Evolutionary conservation across 2,797 vertebrate species (phyloP), one percentile per base, ranked within the genome.

Genomic region (Heterohyrax brucei): DNA sequence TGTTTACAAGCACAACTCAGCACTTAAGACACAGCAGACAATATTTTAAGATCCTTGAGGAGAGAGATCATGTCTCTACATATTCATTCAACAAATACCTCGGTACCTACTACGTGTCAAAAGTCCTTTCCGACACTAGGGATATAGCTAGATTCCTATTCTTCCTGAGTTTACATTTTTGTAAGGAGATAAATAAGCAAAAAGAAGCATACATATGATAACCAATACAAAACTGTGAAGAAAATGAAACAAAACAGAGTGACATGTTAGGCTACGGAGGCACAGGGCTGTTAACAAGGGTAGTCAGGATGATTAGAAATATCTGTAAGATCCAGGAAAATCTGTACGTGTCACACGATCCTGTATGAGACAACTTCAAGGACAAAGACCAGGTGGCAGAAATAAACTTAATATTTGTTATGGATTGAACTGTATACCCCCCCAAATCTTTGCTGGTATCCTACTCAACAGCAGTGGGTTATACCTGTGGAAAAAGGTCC

Each of bases 11-110:
- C 10, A 56, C 14, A 46, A 26, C n/a, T 77, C 64, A 76, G 5
- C 13, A 73, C 33, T 26, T n/a, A 30, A 87, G 39, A 73, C 50
- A 59, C 68, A 77, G 24, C 26, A 56, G 87, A 77, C 91, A 73
- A 89, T 80, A 91, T 12, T 59, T 0, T 19, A 22, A 92, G 75
- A 72, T 48, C 30, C 30, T 46, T n/a, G 12, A 3, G 19, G 21
- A 10, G 66, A 88, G 39, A 12, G 7, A 73, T 44, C 59, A 61
- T 5, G 18, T 85, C 44, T 21, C 3, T 18, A 92, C n/a, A 73
- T 68, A 77, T 81, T 78, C 44, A 86, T 4, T 80, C 48, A 88
- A 79, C 81, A 93, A 81, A 94, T 79, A 87, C 26, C 1, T 79
- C 56, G 56, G 50, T 10, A 39, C 26, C 46, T 19, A 26, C 26